Percentiles rank a stretch among this genome's conserved stretches.
Conservation (phyloP, 2,797 vertebrate species). For the Acomys russatus region DNA sequence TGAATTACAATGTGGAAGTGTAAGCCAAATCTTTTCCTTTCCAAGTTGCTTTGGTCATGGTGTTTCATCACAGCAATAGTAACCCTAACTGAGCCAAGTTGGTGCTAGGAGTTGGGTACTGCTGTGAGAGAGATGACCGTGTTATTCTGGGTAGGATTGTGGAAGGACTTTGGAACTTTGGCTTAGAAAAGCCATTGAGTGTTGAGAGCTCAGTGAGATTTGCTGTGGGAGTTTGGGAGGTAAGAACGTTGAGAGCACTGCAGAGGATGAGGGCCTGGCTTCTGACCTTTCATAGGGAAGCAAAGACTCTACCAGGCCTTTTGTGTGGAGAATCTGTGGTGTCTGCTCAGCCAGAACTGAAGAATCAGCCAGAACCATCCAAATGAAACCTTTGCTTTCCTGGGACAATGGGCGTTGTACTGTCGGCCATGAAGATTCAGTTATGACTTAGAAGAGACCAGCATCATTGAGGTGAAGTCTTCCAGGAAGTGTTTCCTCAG, state of each 20-base stretch:
- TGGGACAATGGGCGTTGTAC: neutral
- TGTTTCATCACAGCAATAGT: neutral
- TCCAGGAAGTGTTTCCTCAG: neutral
- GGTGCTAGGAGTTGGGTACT: neutral
- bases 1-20: neutral
- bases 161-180: neutral
- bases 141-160: neutral
- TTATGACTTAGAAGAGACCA: neutral
- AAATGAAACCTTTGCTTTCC: neutral
- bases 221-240: neutral
- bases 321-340: neutral
- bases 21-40: neutral
- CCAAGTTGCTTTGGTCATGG: neutral
- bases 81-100: neutral
- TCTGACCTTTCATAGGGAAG: neutral
- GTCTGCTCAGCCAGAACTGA: neutral
- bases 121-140: neutral
- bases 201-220: neutral
- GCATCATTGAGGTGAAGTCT: neutral
- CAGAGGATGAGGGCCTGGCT: too few relatives aligned
- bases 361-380: neutral
- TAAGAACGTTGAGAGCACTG: neutral
- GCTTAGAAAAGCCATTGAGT: neutral
- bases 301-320: neutral
- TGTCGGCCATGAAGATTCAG: neutral